Conservation (phyloP, 1,140 invertebrate genomes). For the Drosophila quadrilineata region DNA sequence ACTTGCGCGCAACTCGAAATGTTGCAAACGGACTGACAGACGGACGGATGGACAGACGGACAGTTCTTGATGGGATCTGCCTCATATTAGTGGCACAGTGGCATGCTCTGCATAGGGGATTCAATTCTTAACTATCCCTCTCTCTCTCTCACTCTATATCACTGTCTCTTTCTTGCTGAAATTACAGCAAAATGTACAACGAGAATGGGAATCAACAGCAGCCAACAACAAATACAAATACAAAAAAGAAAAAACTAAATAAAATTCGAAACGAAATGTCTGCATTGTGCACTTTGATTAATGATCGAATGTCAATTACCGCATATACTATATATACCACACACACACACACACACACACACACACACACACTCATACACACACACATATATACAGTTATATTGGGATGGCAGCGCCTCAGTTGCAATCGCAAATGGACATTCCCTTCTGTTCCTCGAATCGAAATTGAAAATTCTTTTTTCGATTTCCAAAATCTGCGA, state of each 20-base stretch:
- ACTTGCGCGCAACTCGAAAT: slow-evolving; percentile 30
- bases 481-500: too few relatives aligned
- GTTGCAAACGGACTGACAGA: slow-evolving; percentile 17
- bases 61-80: slow-evolving; percentile 4
- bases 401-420: too few relatives aligned
- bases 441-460: slow-evolving; percentile 13
- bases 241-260: slow-evolving; percentile 64
- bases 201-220: slow-evolving; percentile 5
- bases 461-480: too few relatives aligned
- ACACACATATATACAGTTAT: slow-evolving; percentile 2
- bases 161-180: too few relatives aligned
- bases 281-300: slow-evolving; percentile 81
- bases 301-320: slow-evolving; percentile 80
- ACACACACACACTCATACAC: not conserved
- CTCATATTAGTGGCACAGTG: not conserved
- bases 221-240: slow-evolving; percentile 27
- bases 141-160: too few relatives aligned
- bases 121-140: too few relatives aligned
- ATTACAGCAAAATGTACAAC: slow-evolving; percentile 11
- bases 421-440: not conserved
- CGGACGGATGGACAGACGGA: slow-evolving; percentile 8
- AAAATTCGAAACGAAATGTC: slow-evolving; percentile 68
- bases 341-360: slow-evolving; percentile 12
- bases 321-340: slow-evolving; percentile 52
- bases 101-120: not conserved